Evolutionary conservation across 2,888 invertebrate species (phyloP).

Genomic region (Celastrina argiolus): DNA sequence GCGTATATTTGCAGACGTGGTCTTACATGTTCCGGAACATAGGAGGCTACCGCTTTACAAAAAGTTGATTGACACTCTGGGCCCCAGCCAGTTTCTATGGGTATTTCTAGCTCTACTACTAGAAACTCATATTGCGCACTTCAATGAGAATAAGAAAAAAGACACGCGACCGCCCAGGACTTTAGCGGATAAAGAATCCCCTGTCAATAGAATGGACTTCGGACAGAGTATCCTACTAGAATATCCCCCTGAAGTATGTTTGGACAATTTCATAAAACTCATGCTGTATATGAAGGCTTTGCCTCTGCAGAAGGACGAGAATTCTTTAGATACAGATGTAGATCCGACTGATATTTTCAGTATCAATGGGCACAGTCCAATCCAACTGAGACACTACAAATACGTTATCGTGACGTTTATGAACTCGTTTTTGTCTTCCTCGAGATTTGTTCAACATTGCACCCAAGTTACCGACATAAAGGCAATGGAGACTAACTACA

Average conservation of each 20-base stretch:
- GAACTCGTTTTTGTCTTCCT: slow-evolving; percentile 81
- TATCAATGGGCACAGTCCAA: slow-evolving; percentile 80
- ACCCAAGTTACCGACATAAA: slow-evolving; percentile 69
- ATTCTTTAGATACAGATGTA: slow-evolving; percentile 58
- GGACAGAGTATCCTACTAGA: slow-evolving; percentile 81
- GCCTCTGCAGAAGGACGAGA: slow-evolving; percentile 80
- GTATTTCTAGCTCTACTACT: slow-evolving; percentile 84
- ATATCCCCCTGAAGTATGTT: slow-evolving; percentile 80
- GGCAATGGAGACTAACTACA: slow-evolving; percentile 80
- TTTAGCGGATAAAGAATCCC: slow-evolving; percentile 62
- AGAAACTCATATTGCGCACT: slow-evolving; percentile 82
- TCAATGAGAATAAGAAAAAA: slow-evolving; percentile 66
- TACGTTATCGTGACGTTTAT: slow-evolving; percentile 87
- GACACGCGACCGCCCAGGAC: slow-evolving; percentile 48
- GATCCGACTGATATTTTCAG: slow-evolving; percentile 78
- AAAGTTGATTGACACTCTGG: slow-evolving; percentile 86
- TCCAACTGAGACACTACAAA: slow-evolving; percentile 90
- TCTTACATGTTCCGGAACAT: slow-evolving; percentile 95
- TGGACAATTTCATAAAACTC: slow-evolving; percentile 82
- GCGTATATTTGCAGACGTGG: slow-evolving; percentile 93
- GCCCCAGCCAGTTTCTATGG: slow-evolving; percentile 81
- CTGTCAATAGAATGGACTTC: slow-evolving; percentile 80
- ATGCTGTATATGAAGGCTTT: slow-evolving; percentile 81
- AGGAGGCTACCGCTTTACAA: slow-evolving; percentile 88
- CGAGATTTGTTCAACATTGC: slow-evolving; percentile 82